Percentiles rank a stretch among this genome's conserved stretches.
Evolutionary conservation across 1,140 invertebrate genomes (phyloP).

Genomic region (Cyrtorhinus lividipennis): DNA sequence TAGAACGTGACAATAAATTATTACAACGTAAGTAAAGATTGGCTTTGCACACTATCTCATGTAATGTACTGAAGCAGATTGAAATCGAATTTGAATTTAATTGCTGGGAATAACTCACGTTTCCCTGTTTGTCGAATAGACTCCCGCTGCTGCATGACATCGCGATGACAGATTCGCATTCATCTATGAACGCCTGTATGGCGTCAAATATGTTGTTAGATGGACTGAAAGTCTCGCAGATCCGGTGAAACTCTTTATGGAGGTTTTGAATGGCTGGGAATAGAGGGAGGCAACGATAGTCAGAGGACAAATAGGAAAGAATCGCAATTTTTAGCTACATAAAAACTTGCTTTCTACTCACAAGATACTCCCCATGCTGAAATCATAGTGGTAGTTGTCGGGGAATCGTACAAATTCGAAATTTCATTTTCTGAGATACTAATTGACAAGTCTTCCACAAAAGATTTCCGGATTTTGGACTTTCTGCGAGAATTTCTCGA

Average conservation of each 20-base stretch:
- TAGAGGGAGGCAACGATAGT: too few species aligned
- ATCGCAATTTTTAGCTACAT: neutral
- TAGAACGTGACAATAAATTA: too few species aligned
- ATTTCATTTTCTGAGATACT: neutral
- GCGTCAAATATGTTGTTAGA: slow-evolving; percentile 13
- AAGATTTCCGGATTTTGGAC: neutral
- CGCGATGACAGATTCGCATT: slow-evolving; percentile 1
- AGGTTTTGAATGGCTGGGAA: neutral
- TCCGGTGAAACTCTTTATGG: neutral
- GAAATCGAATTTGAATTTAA: neutral
- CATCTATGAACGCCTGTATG: slow-evolving; percentile 10
- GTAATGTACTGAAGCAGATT: neutral
- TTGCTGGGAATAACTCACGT: neutral
- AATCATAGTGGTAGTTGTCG: neutral
- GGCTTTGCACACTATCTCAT: too few species aligned
- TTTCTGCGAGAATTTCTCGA: too few species aligned
- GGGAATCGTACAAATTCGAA: neutral
- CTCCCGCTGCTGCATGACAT: neutral
- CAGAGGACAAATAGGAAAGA: neutral
- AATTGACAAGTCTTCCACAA: neutral
- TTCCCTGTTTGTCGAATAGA: neutral
- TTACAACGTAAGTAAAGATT: too few species aligned
- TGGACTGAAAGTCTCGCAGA: neutral
- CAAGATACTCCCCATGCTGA: neutral
- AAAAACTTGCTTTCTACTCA: neutral